Evolutionary conservation across 2,113 vertebrate genomes (phyloP), one percentile per base, ranked within the genome.

Genomic region (Ranitomeya variabilis): DNA sequence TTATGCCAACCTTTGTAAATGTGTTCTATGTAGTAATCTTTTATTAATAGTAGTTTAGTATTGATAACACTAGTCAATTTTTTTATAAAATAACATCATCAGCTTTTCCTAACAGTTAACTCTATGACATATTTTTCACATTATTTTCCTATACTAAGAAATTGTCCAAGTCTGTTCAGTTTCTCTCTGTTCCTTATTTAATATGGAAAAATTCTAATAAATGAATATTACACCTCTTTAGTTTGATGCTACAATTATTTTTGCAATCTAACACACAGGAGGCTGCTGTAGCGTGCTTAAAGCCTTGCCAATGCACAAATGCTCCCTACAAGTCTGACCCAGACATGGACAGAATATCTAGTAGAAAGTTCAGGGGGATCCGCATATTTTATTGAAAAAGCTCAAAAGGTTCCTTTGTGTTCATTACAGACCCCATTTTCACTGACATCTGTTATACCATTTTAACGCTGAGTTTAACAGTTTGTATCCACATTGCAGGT

Each of bases 401-500:
- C 80, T 82, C 57, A 82, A 88, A 87, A 83, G 87, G 57, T 77
- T 83, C 67, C 57, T 83, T 88, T 83, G 87, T 88, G 69, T 83
- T 80, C 78, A 87, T 88, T 77, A 83, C n/a, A 88, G 69, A 45
- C 67, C n/a, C 71, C 31, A 76, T 83, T 88, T 87, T 83, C 55
- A 26, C 80, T 76, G 52, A 88, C 86, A 87, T 88, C 86, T 88
- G 86, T 60, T 88, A 82, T 74, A 88, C 31, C 52, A 69, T 82
- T 88, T 88, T 88, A 88, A 88, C 31, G 80, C 31, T 88, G 67
- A 74, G 52, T 88, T 83, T 73, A 88, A 82, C 79, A 74, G 79
- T 87, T 88, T 88, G 79, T 88, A 62, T 73, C 67, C 80, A 88
- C 31, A 62, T 37, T 76, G 73, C 55, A 78, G 87, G 87, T 88